Evolutionary conservation across 1,140 invertebrate species (phyloP).

Genomic region (Chironomus striatipennis): DNA sequence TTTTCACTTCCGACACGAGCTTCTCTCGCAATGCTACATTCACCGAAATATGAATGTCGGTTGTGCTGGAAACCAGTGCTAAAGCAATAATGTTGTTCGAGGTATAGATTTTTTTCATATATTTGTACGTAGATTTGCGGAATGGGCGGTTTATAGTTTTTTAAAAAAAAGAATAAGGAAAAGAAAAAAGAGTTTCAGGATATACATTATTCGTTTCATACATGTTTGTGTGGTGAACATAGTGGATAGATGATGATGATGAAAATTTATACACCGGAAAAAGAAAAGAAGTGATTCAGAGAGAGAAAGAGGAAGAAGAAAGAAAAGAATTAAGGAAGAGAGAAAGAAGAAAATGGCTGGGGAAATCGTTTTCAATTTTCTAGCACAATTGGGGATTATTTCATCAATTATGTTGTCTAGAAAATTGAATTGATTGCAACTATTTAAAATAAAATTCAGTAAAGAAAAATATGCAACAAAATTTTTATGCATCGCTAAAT

Average conservation of each 20-base stretch:
- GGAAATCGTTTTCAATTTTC: too few relatives aligned
- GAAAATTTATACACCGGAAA: neutral
- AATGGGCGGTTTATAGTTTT: neutral
- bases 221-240: neutral
- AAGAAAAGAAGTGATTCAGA: neutral
- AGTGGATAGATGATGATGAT: neutral
- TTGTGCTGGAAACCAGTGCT: neutral
- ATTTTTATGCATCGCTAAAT: neutral
- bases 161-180: too few relatives aligned
- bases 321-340: neutral
- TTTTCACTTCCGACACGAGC: conserved; percentile 49
- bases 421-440: too few relatives aligned
- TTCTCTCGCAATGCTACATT: conserved; percentile 48
- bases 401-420: neutral
- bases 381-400: neutral
- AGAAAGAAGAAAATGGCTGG: too few relatives aligned
- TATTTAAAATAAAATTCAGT: neutral
- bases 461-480: neutral
- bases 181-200: neutral
- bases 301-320: neutral
- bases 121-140: neutral
- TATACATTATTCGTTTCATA: neutral
- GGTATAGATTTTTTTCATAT: neutral
- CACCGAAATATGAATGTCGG: conserved; percentile 43
- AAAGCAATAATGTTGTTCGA: neutral